These are phyloP conservation scores for Dicyrtomina minuta DNA, from an alignment of 2,888 invertebrate species.

Conservation along the genomic window DNA sequence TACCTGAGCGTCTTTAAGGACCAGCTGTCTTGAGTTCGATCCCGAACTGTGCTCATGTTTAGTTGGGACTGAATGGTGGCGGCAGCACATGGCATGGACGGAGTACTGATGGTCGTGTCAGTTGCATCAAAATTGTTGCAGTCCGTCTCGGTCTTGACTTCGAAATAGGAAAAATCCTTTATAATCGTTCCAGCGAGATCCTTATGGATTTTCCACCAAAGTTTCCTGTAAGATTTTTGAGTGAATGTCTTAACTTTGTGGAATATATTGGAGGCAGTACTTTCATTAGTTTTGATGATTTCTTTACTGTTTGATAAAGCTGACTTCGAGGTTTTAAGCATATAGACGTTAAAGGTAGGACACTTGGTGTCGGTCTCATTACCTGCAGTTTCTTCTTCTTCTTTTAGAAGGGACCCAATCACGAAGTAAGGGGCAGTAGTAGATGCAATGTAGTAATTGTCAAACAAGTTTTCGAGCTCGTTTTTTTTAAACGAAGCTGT, in stretches of 20 bases:
- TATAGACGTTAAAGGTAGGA: no score
- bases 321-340: no score
- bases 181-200: background rate
- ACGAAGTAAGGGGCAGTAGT: conserved; percentile 10
- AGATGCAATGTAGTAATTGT: background rate
- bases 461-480: background rate
- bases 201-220: background rate
- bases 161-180: conserved; percentile 15
- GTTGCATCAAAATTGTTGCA: background rate
- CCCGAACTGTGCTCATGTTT: background rate
- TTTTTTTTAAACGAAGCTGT: no score
- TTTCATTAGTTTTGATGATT: no score
- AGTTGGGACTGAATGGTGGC: background rate
- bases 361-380: no score
- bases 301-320: no score
- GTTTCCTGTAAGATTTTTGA: background rate
- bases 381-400: no score
- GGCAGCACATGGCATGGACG: background rate
- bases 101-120: background rate
- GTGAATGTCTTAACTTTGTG: background rate
- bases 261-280: no score
- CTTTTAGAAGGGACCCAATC: no score
- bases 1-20: background rate
- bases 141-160: background rate
- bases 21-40: background rate